Base-by-base conservation (phyloP, 2,797 vertebrate species). In the Karalla daura region DNA sequence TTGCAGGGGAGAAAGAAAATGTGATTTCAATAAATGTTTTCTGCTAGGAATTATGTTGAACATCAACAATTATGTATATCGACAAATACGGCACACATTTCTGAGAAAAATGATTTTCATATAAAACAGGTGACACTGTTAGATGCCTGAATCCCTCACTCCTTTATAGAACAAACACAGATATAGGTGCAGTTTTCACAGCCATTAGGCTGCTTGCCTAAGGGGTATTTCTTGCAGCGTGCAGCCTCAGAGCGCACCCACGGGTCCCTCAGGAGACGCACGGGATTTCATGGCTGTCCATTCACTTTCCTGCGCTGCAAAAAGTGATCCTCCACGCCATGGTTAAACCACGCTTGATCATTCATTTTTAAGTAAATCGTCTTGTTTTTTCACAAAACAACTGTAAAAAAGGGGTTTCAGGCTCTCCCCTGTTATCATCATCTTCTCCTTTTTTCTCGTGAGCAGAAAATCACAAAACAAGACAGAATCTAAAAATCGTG, bases 181-280 rank as follows among this genome's bases (percentile, higher is more conserved):
- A 40, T n/a, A n/a, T n/a, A n/a, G n/a, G n/a, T n/a, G n/a, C n/a
- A n/a, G 59, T 46, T 61, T 65, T 55, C 39, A 37, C 59, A 21
- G 39, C 59, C 40, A 37, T 27, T 50, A 30, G 10, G 28, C 3
- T 30, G 20, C 44, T 35, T 44, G 28, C 39, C 9, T 45, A 25
- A 7, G 53, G 66, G 1, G 20, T 50, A 50, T 83, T 79, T 82
- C 65, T 85, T 81, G 65, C 83, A 87, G 85, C 70, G 83, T 81
- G 10, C 58, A 70, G 40, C 53, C 35, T 70, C 13, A 30, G 59
- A 59, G 74, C 63, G 66, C 77, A 77, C 65, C 32, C 70, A 47
- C 70, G 20, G 52, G 63, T 82, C 52, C 53, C 65, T 9, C 3
- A 1, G 55, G 60, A 80, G 47, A 7, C 75, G 70, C 79, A 55